Percentiles rank a stretch among this genome's conserved stretches.
These are phyloP conservation scores for Cryptoleucopteryx plumbea DNA, from an alignment of 2,113 vertebrate species.

Conservation along the genomic window DNA sequence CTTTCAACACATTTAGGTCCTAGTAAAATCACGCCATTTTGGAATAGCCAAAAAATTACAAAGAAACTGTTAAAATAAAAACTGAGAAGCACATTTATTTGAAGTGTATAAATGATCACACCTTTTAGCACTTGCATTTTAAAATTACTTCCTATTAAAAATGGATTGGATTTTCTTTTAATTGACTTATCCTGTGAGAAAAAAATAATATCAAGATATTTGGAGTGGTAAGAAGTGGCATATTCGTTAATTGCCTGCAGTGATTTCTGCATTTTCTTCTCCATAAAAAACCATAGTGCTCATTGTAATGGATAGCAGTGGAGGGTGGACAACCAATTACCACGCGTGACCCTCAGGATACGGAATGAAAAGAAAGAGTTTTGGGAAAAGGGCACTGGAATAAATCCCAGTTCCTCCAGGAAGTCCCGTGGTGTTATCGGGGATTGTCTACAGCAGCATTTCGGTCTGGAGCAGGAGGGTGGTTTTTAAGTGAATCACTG, in stretches of 20 bases:
- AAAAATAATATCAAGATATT: neutral
- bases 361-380: neutral
- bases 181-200: neutral
- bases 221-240: neutral
- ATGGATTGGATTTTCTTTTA: neutral
- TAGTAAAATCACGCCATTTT: neutral
- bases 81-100: neutral
- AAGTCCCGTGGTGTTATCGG: fast-evolving
- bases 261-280: neutral
- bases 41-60: neutral
- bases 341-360: fast-evolving
- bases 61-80: neutral
- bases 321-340: neutral
- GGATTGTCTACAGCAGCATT: neutral
- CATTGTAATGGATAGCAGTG: neutral
- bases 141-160: neutral
- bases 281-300: neutral
- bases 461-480: neutral
- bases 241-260: neutral
- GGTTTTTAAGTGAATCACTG: neutral
- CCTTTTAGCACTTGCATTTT: neutral
- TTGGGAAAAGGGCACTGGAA: neutral
- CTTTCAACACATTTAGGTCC: constrained; percentile 47
- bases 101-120: neutral
- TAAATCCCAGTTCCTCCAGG: neutral